Evolutionary conservation across 2,113 vertebrate species (phyloP).

Genomic region (Emydocephalus ijimae): DNA sequence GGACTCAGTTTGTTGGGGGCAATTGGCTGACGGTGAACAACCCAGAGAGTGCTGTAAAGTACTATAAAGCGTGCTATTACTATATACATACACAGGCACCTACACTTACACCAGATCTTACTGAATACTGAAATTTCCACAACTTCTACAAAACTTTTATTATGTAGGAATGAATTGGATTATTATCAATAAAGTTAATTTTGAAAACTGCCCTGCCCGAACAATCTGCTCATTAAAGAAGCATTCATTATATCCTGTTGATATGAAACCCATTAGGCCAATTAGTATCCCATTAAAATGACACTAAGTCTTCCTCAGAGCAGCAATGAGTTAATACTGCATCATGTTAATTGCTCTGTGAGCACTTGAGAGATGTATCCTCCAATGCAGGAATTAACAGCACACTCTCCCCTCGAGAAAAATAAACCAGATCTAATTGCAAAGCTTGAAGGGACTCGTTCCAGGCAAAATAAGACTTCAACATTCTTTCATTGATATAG

Average conservation of each 20-base stretch:
- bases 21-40: not conserved
- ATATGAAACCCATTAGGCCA: conserved; percentile 70
- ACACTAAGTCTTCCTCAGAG: conserved; percentile 40
- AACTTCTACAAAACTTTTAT: not conserved
- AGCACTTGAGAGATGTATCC: conserved; percentile 16
- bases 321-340: conserved; percentile 64
- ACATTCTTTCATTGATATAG: not conserved
- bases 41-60: not conserved
- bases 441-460: conserved; percentile 33
- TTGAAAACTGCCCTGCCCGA: conserved; percentile 50
- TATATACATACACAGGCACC: not conserved
- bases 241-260: conserved; percentile 68
- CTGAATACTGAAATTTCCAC: not conserved
- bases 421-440: conserved; percentile 59
- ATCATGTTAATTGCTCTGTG: conserved; percentile 54
- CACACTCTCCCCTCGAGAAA: conserved; percentile 28
- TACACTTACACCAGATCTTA: not conserved
- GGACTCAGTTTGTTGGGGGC: not conserved
- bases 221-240: conserved; percentile 57
- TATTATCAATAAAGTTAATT: conserved; percentile 32
- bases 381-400: conserved; percentile 8
- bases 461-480: not conserved
- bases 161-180: not conserved
- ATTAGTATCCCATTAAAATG: conserved; percentile 69
- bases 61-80: not conserved